These are phyloP conservation scores for Drosophila melanosoma DNA, from an alignment of 2,888 invertebrate genomes.

Conservation along the genomic window DNA sequence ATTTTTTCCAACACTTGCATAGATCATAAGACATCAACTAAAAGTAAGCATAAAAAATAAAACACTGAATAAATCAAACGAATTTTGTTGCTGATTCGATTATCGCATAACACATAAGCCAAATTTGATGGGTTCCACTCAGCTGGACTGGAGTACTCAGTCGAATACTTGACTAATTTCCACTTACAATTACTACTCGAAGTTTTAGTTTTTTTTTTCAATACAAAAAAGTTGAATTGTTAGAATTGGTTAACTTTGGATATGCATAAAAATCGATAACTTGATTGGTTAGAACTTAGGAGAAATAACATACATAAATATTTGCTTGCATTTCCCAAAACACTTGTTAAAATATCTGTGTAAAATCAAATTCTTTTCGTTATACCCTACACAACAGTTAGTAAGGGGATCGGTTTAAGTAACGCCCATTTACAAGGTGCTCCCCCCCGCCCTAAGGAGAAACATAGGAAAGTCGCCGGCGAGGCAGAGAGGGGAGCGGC, in stretches of 20 bases:
- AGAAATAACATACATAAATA: not conserved
- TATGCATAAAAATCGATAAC: not conserved
- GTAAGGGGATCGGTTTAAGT: not conserved
- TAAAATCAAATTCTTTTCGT: not conserved
- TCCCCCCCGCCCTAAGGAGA: not conserved
- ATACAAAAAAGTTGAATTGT: no score
- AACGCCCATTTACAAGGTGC: constrained; percentile 2
- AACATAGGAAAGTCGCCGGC: not conserved
- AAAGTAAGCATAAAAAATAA: not conserved
- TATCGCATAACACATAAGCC: not conserved
- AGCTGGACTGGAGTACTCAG: not conserved
- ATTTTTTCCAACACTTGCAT: not conserved
- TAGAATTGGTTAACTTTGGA: not conserved
- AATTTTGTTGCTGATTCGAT: not conserved
- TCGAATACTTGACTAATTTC: no score
- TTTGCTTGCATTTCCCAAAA: not conserved
- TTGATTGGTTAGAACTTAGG: not conserved
- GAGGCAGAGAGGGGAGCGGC: not conserved
- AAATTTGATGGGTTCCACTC: not conserved
- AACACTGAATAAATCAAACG: not conserved
- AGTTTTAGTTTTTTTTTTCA: not conserved
- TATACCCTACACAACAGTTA: not conserved
- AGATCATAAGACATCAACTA: not conserved
- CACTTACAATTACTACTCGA: not conserved
- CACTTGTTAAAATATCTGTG: not conserved